A percentile compares a stretch with the other conserved stretches of the same genome.
phyloP scores from a whole-genome alignment of 1,140 invertebrate species.

The Kradibia gibbosae region DNA sequence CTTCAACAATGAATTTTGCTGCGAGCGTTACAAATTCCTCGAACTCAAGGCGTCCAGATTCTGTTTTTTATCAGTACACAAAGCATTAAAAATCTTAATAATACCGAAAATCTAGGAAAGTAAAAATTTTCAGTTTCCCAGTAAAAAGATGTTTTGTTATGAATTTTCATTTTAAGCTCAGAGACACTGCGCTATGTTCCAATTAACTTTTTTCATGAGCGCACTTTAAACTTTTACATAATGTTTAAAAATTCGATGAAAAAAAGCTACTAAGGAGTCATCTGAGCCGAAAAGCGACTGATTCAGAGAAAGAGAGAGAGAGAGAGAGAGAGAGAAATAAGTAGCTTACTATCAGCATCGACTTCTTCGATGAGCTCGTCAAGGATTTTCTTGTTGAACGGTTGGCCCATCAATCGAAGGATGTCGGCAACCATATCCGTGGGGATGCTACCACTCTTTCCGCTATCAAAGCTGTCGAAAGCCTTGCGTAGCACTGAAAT shows the following conservation, averaged over 20 bases:
- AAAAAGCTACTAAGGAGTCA: neutral
- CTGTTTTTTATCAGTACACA: conserved; percentile 71
- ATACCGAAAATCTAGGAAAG: too few species aligned
- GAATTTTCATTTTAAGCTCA: too few species aligned
- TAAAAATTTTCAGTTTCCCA: too few species aligned
- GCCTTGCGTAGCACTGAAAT: conserved; percentile 89
- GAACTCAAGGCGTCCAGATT: conserved; percentile 95
- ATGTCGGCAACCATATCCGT: conserved; percentile 96
- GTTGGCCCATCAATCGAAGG: conserved; percentile 94
- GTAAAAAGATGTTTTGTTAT: too few species aligned
- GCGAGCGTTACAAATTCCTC: conserved; percentile 95
- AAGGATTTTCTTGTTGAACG: conserved; percentile 95
- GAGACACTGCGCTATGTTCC: too few species aligned
- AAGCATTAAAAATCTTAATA: too few species aligned
- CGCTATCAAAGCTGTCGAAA: conserved; percentile 96
- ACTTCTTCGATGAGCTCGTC: conserved; percentile 96
- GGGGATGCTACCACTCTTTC: conserved; percentile 93
- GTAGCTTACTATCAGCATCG: conserved; percentile 90
- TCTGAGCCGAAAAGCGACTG: neutral
- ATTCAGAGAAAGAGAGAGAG: too few species aligned
- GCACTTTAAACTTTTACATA: neutral
- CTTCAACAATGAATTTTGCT: conserved; percentile 95
- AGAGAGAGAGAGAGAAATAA: neutral
- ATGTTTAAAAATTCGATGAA: neutral
- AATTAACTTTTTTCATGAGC: too few species aligned